Base-by-base conservation (phyloP, 2,797 vertebrate genomes). In the Rhinatrema bivittatum region DNA sequence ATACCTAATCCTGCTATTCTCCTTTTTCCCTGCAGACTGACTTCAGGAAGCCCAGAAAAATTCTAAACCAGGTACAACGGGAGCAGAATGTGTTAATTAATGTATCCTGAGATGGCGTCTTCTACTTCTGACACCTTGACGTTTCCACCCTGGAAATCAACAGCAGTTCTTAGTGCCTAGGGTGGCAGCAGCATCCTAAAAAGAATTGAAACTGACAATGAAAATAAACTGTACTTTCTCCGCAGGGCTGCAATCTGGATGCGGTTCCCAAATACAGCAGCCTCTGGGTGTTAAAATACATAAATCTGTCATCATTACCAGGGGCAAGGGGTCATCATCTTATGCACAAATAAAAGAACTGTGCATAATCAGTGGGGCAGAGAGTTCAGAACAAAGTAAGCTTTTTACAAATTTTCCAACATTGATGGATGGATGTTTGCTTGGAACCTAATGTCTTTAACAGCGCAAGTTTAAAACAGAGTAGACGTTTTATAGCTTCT, bases 391-490 rank as follows among this genome's bases (percentile, higher is more conserved):
- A 75, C 61, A 70, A 72, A 70, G 61, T 60, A 40, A 12, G 55
- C 68, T 66, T 74, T 78, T 73, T 62, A 65, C 64, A 74, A 62
- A 77, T 66, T 54, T 67, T 50, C 57, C 35, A 35, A 56, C 43
- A 64, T 68, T 78, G 71, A 81, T 64, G 72, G 71, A 79, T 72
- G 60, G 70, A 76, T 66, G 62, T 59, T 67, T 72, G 66, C 60
- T 63, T 58, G 64, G 46, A 72, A 73, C 58, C 68, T 77, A 79
- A 85, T 80, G 73, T 66, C 59, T 78, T 80, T 71, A 68, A 57
- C 76, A 78, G 76, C 50, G 65, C 56, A 59, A 4, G 1, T 57
- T 67, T 46, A 34, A 64, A 65, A 64, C 56, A 65, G 53, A 62
- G 66, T 62, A 52, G 65, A 53, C 54, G 43, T 65, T 70, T 63